Evolutionary conservation across 2,797 vertebrate genomes (phyloP).

Genomic region (Lepidocolaptes lacrymiger): DNA sequence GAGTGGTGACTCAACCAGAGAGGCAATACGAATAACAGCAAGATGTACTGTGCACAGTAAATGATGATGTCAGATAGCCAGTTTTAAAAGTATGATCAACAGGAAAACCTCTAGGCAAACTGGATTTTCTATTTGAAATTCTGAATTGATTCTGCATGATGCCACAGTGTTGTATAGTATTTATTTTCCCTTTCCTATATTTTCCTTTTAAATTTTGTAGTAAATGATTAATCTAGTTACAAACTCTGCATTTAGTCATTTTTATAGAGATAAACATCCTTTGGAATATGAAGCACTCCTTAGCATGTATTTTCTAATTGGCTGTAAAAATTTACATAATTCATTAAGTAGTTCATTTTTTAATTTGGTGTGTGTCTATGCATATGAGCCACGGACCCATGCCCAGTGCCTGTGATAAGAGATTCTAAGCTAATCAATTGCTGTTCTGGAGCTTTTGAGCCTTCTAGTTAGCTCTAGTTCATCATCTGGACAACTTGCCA

Average conservation of each 20-base stretch:
- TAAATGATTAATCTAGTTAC: background rate
- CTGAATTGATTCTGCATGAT: background rate
- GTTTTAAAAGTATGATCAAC: background rate
- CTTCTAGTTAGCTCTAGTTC: background rate
- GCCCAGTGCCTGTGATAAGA: background rate
- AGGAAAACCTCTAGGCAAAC: background rate
- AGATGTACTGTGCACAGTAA: background rate
- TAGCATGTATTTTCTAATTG: constrained; percentile 23
- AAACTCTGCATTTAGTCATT: background rate
- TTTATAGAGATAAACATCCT: constrained; percentile 4
- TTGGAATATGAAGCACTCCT: background rate
- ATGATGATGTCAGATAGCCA: background rate
- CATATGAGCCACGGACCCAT: background rate
- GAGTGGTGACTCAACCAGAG: background rate
- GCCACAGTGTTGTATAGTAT: background rate
- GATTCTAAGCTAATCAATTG: background rate
- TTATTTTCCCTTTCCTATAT: background rate
- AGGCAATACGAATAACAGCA: background rate
- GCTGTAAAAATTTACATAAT: constrained; percentile 9
- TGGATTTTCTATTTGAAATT: constrained; percentile 13
- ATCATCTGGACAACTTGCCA: background rate
- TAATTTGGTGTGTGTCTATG: background rate
- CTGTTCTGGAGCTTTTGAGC: background rate
- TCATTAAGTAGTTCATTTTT: background rate
- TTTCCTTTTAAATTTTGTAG: background rate